phyloP scores from a whole-genome alignment of 2,797 vertebrate genomes.

The Zenarchopterus dispar region DNA sequence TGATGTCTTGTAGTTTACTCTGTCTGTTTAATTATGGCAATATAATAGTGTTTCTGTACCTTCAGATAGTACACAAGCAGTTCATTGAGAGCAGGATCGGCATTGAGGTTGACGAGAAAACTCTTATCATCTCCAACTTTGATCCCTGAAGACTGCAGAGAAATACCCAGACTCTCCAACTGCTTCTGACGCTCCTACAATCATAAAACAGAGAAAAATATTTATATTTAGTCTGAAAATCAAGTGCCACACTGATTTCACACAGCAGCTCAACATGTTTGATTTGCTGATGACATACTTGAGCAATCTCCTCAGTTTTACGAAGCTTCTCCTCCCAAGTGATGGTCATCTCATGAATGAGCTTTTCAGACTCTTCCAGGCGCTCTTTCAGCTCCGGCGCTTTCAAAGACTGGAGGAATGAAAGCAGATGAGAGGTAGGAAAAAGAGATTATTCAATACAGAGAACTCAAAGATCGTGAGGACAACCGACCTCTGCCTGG shows the following conservation, averaged over 20 bases:
- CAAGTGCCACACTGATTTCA: neutral
- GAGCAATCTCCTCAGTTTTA: constrained; percentile 90
- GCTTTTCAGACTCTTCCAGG: constrained; percentile 88
- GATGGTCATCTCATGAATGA: constrained; percentile 91
- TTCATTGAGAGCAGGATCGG: constrained; percentile 97
- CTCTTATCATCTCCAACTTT: constrained; percentile 97
- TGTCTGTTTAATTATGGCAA: too few relatives aligned
- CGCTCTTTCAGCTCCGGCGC: constrained; percentile 86
- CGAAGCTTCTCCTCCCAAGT: constrained; percentile 93
- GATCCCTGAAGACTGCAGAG: constrained; percentile 96
- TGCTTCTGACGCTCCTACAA: constrained; percentile 95
- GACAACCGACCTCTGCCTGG: constrained; percentile 73
- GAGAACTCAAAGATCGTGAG: neutral
- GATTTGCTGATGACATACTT: constrained; percentile 63
- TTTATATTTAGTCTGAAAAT: neutral
- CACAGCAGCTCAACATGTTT: neutral
- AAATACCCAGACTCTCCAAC: constrained; percentile 95
- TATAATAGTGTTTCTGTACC: constrained; percentile 72
- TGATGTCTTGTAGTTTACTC: too few relatives aligned
- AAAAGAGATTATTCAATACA: neutral
- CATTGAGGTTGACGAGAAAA: constrained; percentile 97
- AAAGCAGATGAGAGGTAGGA: neutral
- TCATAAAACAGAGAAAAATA: constrained; percentile 23
- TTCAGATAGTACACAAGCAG: constrained; percentile 98
- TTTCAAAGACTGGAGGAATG: constrained; percentile 67